Evolutionary conservation across 2,113 vertebrate species (phyloP).

Genomic region (Asarcornis scutulata): DNA sequence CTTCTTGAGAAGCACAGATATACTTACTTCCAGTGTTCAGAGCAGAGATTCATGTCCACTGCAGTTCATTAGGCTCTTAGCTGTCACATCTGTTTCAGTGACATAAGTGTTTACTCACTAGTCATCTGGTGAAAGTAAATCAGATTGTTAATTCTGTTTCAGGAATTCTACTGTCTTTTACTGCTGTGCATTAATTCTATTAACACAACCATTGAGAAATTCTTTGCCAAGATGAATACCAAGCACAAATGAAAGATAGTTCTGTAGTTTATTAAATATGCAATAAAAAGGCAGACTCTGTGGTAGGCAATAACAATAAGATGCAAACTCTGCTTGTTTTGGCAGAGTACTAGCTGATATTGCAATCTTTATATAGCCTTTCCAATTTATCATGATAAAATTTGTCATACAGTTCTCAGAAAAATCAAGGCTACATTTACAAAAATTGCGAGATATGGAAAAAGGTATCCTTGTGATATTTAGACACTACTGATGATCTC

Average conservation of each 20-base stretch:
- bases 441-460: neutral
- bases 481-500: neutral
- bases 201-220: neutral
- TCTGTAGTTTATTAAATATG: constrained; percentile 23
- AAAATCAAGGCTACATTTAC: neutral
- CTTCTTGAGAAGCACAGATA: neutral
- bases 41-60: neutral
- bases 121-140: constrained; percentile 22
- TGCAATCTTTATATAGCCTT: neutral
- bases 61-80: neutral
- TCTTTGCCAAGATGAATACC: neutral
- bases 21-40: neutral
- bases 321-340: neutral
- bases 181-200: constrained; percentile 22
- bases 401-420: neutral
- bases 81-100: neutral
- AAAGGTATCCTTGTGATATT: neutral
- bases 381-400: neutral
- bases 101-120: neutral
- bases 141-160: constrained; percentile 21
- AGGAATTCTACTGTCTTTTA: constrained; percentile 15
- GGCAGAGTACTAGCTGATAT: neutral
- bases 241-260: neutral
- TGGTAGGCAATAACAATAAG: neutral
- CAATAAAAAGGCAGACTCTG: neutral